A percentile compares a stretch with the other conserved stretches of the same genome.
Evolutionary conservation across 2,113 vertebrate species (phyloP).

Genomic region (Daphoenositta chrysoptera): DNA sequence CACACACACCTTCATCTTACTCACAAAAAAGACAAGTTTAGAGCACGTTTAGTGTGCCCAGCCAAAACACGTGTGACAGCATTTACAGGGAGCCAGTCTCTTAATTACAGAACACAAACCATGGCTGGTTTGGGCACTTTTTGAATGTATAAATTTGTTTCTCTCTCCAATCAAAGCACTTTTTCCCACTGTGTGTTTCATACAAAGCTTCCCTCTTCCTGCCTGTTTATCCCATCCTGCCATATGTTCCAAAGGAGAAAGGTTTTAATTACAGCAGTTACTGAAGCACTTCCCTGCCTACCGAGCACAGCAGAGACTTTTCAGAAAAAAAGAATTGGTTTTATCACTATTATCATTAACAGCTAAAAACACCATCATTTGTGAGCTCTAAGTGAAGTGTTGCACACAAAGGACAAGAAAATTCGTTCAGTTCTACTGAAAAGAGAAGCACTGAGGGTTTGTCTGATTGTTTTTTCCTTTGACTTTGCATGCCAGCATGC

Average conservation of each 20-base stretch:
- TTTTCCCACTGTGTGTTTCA: not conserved
- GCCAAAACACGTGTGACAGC: not conserved
- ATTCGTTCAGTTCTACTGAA: not conserved
- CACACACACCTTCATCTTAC: not conserved
- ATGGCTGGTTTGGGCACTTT: not conserved
- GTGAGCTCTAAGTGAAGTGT: not conserved
- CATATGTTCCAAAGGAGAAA: not conserved
- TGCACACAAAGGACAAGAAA: not conserved
- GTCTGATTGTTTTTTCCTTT: not conserved
- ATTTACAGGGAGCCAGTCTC: not conserved
- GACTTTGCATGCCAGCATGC: not conserved
- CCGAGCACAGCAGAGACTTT: not conserved
- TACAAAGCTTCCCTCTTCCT: not conserved
- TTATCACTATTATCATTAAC: not conserved
- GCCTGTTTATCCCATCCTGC: not conserved
- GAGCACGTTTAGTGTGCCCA: fast-evolving
- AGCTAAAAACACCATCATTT: not conserved
- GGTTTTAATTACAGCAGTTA: not conserved
- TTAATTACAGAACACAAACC: not conserved
- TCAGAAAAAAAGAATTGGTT: not conserved
- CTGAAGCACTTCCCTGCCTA: not conserved
- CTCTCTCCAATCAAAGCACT: not conserved
- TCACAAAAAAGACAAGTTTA: not conserved
- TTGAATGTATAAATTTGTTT: not conserved
- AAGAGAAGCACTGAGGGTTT: not conserved